Base-by-base conservation (phyloP, 2,113 vertebrate genomes). In the Pithys albifrons region DNA sequence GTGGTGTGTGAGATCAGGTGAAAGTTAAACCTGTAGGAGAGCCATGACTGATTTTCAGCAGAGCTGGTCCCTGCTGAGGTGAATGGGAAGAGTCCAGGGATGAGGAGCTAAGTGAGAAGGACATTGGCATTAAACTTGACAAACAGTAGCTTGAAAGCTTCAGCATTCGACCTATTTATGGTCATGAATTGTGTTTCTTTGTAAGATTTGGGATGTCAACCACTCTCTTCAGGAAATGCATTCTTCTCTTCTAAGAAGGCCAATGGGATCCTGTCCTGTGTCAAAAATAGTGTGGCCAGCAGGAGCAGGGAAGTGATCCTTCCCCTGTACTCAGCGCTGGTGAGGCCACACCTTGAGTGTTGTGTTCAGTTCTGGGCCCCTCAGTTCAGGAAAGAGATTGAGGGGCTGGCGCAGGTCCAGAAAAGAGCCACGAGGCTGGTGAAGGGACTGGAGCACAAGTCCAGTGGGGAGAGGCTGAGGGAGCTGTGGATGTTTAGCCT, bases 61-160 rank as follows among this genome's bases (percentile, higher is more conserved):
- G 45, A 43, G 41, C 10, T 61, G 57, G 46, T 65, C 14, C n/a
- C 39, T 43, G 11, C 19, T 57, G 20, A 35, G 46, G 24, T 33
- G 23, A 10, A 12, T 29, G 57, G 73, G 45, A 51, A 25, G 25
- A 19, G 48, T 6, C 19, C 4, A 3, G 22, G 39, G 25, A 9
- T 39, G 23, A 35, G 51, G 55, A 55, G n/a, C 27, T 19, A 8
- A 64, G 35, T 1, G 17, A 55, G 27, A 35, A 39, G 18, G 17
- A 13, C 24, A 5, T 6, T 54, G 59, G 9, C 6, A 8, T 3
- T 24, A n/a, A 79, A 24, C 27, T 57, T 49, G 14, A 2, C 0
- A 3, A 59, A 4, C 10, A 20, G 19, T 1, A 23, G 33, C 41
- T 64, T 48, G 27, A 22, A 71, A 70, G n/a, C 18, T 12, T 7